Evolutionary conservation across 2,888 invertebrate species (phyloP), one percentile per base, ranked within the genome.

Genomic region (Plutella xylostella): DNA sequence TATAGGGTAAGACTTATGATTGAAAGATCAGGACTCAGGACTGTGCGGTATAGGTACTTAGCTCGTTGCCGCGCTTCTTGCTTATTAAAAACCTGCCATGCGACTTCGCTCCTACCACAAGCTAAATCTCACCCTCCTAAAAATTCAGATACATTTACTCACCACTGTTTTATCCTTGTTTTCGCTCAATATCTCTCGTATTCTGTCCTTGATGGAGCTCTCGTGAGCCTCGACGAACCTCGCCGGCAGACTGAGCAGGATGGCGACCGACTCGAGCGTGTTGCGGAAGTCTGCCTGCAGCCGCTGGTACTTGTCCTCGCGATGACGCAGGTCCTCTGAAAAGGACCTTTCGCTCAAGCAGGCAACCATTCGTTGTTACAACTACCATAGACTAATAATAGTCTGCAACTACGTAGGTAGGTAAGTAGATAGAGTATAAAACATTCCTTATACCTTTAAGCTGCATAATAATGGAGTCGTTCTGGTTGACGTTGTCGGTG

Each of bases 171-270:
- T 90, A 51, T 92, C 91, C 68, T 93, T 92, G 67, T 90, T 90
- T 48, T 94, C 93, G 47, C 86, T 87, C 21, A 93, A 73, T 37
- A 92, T 85, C 68, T 94, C 93, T 15, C 92, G 85, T 45, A 93
- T 87, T 51, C 92, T 86, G 50, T 94, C 93, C 66, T 92, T 92
- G 49, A 94, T 91, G 25, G 91, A 85, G 42, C 87, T 87, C 66
- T 94, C 93, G 46, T 91, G 88, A 0, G 93, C 90, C 59, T 94
- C 94, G 3, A 92, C 89, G 65, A 90, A 91, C 51, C 90, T 74
- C 21, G 89, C 86, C 2, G 92, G 90, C 6, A 91, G 85, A 63
- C 91, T 90, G 19, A 92, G 68, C 31, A 90, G 80, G 46, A 91
- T 88, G 6, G 92, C 90, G 45, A 92, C 67, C 0, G 91, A 90